A percentile compares a stretch with the other conserved stretches of the same genome.
Evolutionary conservation across 2,797 vertebrate species (phyloP).

Genomic region (Sebastes trivittatus): DNA sequence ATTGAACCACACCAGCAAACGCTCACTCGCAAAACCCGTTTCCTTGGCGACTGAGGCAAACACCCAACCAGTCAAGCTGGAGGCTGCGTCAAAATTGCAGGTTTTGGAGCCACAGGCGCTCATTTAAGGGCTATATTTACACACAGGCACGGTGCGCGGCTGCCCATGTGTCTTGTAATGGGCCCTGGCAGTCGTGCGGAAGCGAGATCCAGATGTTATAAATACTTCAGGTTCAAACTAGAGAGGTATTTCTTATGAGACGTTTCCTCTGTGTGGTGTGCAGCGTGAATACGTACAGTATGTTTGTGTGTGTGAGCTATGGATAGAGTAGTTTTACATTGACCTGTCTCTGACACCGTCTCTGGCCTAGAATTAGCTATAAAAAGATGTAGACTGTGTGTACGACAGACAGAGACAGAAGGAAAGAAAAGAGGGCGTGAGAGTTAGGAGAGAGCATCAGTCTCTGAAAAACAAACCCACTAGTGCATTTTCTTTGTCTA

Average conservation of each 20-base stretch:
- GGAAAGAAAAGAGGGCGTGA: background rate
- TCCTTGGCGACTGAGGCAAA: constrained; percentile 72
- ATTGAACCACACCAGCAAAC: constrained; percentile 45
- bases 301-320: background rate
- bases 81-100: constrained; percentile 78
- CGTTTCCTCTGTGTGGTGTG: constrained; percentile 58
- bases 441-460: background rate
- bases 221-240: constrained; percentile 59
- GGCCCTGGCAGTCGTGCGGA: constrained; percentile 46
- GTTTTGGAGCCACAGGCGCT: constrained; percentile 71
- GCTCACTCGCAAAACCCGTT: constrained; percentile 37
- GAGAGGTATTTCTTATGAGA: constrained; percentile 44
- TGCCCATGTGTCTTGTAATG: constrained; percentile 61
- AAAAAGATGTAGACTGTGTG: constrained; percentile 35
- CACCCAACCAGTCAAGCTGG: constrained; percentile 65
- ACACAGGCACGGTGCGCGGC: constrained; percentile 60
- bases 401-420: background rate
- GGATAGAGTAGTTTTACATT: constrained; percentile 40
- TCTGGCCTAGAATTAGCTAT: constrained; percentile 51
- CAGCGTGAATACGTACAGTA: background rate
- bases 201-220: constrained; percentile 69
- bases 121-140: constrained; percentile 84
- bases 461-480: constrained; percentile 1
- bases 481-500: background rate
- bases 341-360: constrained; percentile 72